phyloP scores from a whole-genome alignment of 2,113 vertebrate genomes.

The Centropus unirufus region DNA sequence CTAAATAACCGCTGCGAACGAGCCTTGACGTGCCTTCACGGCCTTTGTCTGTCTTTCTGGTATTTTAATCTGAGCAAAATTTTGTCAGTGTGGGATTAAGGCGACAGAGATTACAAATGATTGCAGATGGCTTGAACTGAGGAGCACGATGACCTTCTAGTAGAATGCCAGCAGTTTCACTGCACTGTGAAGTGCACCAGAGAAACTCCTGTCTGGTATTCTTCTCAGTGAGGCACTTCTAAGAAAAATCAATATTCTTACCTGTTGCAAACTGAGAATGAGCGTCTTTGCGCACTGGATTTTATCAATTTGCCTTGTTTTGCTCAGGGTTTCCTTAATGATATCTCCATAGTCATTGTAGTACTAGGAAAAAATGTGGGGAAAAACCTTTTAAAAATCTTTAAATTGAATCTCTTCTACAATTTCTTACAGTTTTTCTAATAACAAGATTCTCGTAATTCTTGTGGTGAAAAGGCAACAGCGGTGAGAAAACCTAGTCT shows the following conservation, averaged over 20 bases:
- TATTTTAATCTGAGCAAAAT: background rate
- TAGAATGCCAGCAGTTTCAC: background rate
- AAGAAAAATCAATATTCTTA: slow-evolving; percentile 67
- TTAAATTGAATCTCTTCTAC: background rate
- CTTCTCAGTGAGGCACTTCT: background rate
- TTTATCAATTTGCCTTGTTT: slow-evolving; percentile 98
- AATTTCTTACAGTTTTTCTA: background rate
- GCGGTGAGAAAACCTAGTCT: background rate
- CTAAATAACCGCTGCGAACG: background rate
- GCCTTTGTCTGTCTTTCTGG: background rate
- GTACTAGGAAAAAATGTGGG: slow-evolving; percentile 80
- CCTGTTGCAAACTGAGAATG: slow-evolving; percentile 99
- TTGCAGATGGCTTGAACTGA: background rate
- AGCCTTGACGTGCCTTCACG: background rate
- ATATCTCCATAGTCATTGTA: slow-evolving; percentile 99
- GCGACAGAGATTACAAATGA: background rate
- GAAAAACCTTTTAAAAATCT: background rate
- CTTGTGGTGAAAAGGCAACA: background rate
- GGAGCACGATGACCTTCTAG: background rate
- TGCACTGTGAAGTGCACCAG: background rate
- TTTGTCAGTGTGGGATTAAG: background rate
- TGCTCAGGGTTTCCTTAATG: slow-evolving; percentile 99
- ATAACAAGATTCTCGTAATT: background rate
- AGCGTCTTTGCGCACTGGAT: slow-evolving; percentile 99
- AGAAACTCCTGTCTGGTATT: background rate